Evolutionary conservation across 1,140 invertebrate species (phyloP), one percentile per base, ranked within the genome.

Genomic region (Drosophila rufa): DNA sequence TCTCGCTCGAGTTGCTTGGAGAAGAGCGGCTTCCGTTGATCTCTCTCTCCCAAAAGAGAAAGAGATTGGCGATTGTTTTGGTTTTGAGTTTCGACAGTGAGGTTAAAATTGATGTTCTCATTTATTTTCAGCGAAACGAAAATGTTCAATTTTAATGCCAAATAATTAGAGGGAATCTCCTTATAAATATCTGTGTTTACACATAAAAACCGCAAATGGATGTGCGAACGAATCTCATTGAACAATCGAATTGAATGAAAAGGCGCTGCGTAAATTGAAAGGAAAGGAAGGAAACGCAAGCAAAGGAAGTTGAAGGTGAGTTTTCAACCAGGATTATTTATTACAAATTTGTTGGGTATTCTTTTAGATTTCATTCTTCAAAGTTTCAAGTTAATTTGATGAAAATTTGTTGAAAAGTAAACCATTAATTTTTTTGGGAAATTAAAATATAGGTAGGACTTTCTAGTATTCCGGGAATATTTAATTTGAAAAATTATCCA

Each of bases 1-100:
- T 33, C 36, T 15, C 70, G 70, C 80, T 85, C 82, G 71, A 82
- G 57, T 80, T 87, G 56, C 38, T 68, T 56, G 53, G 50, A 65
- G 65, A 73, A 79, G 66, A 78, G 57, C 42, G 46, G 68, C 77
- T 78, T 11, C 8, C 8, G 33, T 11, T 40, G 19, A 42, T 55
- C 36, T 40, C 57, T 47, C 30, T 47, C 67, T 46, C 3, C 3
- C 22, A 1, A 57, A 42, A 40, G 22, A 55, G 48, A 46, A 22
- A 70, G 25, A 58, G 43, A 48, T 33, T 12, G 22, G 58, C 27
- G 9, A 36, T 51, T 68, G 64, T 71, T 55, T 25, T 71, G 42
- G 27, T 57, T 70, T 36, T 70, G 40, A 67, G 57, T 74, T 56
- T 56, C 8, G 11, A 40, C 36, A 25, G 19, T 25, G 22, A 56